Base-by-base conservation (phyloP, 2,797 vertebrate species). In the Cryptoblepharus egeriae region DNA sequence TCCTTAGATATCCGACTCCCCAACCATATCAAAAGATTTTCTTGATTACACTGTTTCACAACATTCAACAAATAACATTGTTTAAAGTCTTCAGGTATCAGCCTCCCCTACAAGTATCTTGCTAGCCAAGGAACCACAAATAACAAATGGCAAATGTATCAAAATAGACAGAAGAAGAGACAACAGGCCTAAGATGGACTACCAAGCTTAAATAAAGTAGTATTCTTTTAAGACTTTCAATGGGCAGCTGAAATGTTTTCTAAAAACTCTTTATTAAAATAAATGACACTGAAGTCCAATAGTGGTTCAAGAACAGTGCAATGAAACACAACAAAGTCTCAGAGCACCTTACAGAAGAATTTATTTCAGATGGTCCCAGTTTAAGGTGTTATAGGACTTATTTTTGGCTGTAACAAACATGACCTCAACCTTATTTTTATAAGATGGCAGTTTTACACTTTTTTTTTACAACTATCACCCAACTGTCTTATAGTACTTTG, bases 31-130 rank as follows among this genome's bases (percentile, higher is more conserved):
- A 52, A 61, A 79, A 68, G 37, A 37, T 30, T 8, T 45, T 18
- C n/a, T 80, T 60, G 8, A 82, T 81, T 61, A 72, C 15, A 22
- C 85, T 39, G 74, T 87, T 84, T 80, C 81, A 84, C 1, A 2
- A 35, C 57, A 68, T 83, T 81, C 84, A n/a, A 71, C 5, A 76
- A 75, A 42, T 83, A 79, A 89, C 37, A 42, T 85, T 88, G 75
- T 58, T 39, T 60, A n/a, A 6, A 5, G 64, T 84, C 87, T 75
- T 79, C 55, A 79, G 35, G 79, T 42, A 68, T 63, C 71, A 37
- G 45, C 0, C 10, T 4, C 49, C 49, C 49, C 49, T 4, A 6
- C 76, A 83, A 82, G 86, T 4, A 26, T 37, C 7, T 9, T 73
- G 68, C 39, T 83, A 82, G 80, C 71, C 83, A 80, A 84, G 82